A percentile compares a stretch with the other conserved stretches of the same genome.
Evolutionary conservation across 2,888 invertebrate species (phyloP).

Genomic region (Heliconius ismenius): DNA sequence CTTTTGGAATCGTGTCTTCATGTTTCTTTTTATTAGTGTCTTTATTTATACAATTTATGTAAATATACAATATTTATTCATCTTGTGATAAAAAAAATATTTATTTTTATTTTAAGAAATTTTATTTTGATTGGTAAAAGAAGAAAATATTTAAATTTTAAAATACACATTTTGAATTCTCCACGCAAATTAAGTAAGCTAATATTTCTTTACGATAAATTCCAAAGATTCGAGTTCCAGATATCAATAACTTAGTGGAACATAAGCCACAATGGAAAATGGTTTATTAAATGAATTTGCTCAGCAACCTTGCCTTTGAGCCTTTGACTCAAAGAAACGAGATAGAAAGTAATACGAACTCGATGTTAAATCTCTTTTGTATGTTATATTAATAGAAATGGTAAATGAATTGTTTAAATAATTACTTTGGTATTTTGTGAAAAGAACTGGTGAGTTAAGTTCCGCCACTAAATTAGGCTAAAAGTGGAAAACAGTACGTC

Average conservation of each 20-base stretch:
- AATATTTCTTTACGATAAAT: constrained; percentile 19
- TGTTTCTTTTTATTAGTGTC: too few species aligned
- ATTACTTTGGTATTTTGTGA: not conserved
- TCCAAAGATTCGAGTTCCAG: constrained; percentile 20
- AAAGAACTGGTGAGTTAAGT: not conserved
- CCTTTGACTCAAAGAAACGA: constrained; percentile 37
- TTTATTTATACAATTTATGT: too few species aligned
- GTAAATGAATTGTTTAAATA: constrained; percentile 18
- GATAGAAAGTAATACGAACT: constrained; percentile 36
- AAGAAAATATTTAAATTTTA: not conserved
- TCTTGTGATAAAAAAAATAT: too few species aligned
- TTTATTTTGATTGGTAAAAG: not conserved
- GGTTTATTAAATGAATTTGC: constrained; percentile 33
- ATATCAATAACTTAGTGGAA: constrained; percentile 32
- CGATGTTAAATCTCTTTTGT: constrained; percentile 32
- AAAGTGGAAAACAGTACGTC: not conserved
- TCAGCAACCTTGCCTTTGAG: constrained; percentile 31
- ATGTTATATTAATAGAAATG: constrained; percentile 19
- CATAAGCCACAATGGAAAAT: constrained; percentile 31
- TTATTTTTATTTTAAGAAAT: too few species aligned
- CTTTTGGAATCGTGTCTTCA: too few species aligned
- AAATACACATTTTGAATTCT: not conserved
- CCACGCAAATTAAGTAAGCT: not conserved
- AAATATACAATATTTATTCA: too few species aligned
- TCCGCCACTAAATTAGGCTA: not conserved